Base-by-base conservation (phyloP, 2,113 vertebrate genomes). In the Limanda limanda region DNA sequence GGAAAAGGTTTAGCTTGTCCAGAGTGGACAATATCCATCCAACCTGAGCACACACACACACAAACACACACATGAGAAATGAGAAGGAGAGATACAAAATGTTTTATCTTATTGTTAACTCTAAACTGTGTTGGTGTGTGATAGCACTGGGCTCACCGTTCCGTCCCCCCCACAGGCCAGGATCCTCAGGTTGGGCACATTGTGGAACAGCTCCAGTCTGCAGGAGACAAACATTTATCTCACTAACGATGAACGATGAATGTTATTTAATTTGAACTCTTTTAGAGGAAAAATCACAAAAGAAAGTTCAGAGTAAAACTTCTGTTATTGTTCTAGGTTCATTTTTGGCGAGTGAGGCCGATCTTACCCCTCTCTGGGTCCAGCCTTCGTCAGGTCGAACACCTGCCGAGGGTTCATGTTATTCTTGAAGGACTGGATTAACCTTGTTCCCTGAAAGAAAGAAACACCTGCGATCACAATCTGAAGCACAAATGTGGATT, bases 381-480 rank as follows among this genome's bases (percentile, higher is more conserved):
- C 97, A 17, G 95, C 97, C 70, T 98, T 97, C 48, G 95, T 96
- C 85, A 99, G 94, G 88, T 99, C 97, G 0, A 99, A 99, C 84
- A 99, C 97, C 92, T 99, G 97, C 5, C 97, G 95, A 59, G 97
- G 97, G 75, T 99, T 99, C 87, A 99, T 95, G 89, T 97, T 97
- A 97, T 97, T 98, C 94, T 98, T 96, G 90, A 98, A 98, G 13
- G 97, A 96, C 52, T 98, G 97, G 86, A 99, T 95, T 83, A 99
- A 96, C 92, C 98, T 99, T 7, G 96, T 89, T 69, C 97, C 97
- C 97, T 99, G 74, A 59, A 68, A 47, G 4, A 21, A 8, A 48
- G 17, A 48, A 17, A 48, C 47, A 48, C 47, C 14, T 18, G 47
- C 4, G 14, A 17, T 47, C 45, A 13, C 7, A 37, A 10, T 9